phyloP scores from a whole-genome alignment of 2,888 invertebrate genomes.

The Leptothorax acervorum region DNA sequence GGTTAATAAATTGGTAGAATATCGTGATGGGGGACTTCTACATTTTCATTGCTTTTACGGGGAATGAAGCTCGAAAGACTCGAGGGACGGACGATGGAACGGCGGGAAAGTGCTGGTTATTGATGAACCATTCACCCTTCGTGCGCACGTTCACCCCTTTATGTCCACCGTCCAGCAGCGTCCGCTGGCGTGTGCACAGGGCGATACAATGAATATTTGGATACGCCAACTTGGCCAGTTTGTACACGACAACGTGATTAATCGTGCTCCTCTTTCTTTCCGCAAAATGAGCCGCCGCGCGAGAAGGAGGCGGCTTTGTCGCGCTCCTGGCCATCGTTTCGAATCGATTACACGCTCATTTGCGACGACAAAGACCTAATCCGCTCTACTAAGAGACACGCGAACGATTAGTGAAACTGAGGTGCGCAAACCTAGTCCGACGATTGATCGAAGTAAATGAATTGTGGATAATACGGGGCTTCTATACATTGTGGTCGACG shows the following conservation, averaged over 20 bases:
- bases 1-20: conserved; percentile 72
- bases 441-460: conserved; percentile 26
- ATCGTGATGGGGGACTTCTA: conserved; percentile 39
- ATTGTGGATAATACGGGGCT: conserved; percentile 6
- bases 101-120: conserved; percentile 69
- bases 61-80: conserved; percentile 56
- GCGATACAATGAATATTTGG: conserved; percentile 70
- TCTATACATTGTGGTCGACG: neutral
- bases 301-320: conserved; percentile 10
- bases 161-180: conserved; percentile 63
- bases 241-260: conserved; percentile 65
- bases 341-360: conserved; percentile 32
- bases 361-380: conserved; percentile 33
- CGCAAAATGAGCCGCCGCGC: conserved; percentile 35
- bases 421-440: conserved; percentile 11
- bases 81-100: conserved; percentile 52
- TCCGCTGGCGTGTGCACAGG: conserved; percentile 56
- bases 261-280: conserved; percentile 59
- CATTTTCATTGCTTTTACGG: conserved; percentile 70
- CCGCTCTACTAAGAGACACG: conserved; percentile 18
- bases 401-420: conserved; percentile 9
- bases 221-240: conserved; percentile 52
- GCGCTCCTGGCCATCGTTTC: neutral
- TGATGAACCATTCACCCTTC: conserved; percentile 72
- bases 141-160: conserved; percentile 43